Evolutionary conservation across 2,113 vertebrate genomes (phyloP).

Genomic region (Cyprinodon variegatus): DNA sequence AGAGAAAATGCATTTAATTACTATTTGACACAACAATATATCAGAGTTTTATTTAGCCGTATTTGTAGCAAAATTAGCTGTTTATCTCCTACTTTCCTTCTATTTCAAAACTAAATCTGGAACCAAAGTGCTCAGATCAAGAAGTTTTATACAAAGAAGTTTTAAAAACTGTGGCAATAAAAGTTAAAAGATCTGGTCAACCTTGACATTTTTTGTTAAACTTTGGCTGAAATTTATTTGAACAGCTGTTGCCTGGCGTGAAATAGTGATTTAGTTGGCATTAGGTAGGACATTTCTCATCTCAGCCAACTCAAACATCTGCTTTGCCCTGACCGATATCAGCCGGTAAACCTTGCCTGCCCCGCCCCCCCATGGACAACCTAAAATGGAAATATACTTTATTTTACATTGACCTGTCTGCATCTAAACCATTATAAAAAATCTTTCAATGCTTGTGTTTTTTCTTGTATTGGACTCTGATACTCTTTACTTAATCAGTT

Average conservation of each 20-base stretch:
- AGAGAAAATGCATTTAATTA: neutral
- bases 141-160: neutral
- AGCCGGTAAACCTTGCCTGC: conserved; percentile 63
- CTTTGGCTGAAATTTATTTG: conserved; percentile 66
- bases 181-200: conserved; percentile 39
- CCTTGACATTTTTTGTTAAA: conserved; percentile 49
- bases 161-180: conserved; percentile 8
- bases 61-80: neutral
- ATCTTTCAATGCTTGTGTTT: conserved; percentile 46
- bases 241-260: conserved; percentile 77
- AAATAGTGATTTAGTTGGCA: conserved; percentile 70
- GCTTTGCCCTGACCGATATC: conserved; percentile 68
- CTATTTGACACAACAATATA: neutral
- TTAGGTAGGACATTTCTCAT: conserved; percentile 39
- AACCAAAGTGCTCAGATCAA: neutral
- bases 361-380: conserved; percentile 50
- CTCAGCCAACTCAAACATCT: conserved; percentile 79
- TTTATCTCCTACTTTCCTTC: conserved; percentile 44
- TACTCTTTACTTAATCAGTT: neutral
- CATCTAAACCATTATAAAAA: conserved; percentile 53
- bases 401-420: conserved; percentile 54
- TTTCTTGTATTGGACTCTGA: conserved; percentile 5
- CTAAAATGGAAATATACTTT: conserved; percentile 71
- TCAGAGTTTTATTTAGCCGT: neutral
- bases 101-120: neutral